Percentiles rank a stretch among this genome's conserved stretches.
Evolutionary conservation across 2,888 invertebrate genomes (phyloP).

Genomic region (Netelia melanura): DNA sequence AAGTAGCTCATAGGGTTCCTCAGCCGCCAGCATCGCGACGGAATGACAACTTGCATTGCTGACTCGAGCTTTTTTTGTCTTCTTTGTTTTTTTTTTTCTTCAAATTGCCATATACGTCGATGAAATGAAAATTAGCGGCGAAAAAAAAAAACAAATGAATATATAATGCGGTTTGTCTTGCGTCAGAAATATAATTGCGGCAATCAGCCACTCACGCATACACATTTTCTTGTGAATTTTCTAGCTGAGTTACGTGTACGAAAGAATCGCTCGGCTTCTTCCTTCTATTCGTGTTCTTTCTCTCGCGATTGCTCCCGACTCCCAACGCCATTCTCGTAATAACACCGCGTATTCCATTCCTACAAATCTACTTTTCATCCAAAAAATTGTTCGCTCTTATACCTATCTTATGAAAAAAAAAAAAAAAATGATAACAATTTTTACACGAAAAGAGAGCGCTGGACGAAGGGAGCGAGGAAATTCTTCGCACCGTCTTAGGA

Average conservation of each 20-base stretch:
- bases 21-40: slow-evolving; percentile 41
- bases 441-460: not conserved
- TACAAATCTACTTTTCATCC: not conserved
- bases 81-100: slow-evolving; percentile 2
- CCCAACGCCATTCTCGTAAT: not conserved
- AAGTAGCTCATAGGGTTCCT: slow-evolving; percentile 17
- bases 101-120: not conserved
- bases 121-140: slow-evolving; percentile 54
- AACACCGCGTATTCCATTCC: not conserved
- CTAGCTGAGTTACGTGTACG: slow-evolving; percentile 17
- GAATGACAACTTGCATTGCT: slow-evolving; percentile 39
- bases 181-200: slow-evolving; percentile 57
- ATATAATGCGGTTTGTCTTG: slow-evolving; percentile 49
- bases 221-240: slow-evolving; percentile 27
- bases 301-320: not conserved
- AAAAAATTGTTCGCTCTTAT: too few relatives aligned
- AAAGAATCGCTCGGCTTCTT: not conserved
- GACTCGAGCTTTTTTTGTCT: slow-evolving; percentile 40
- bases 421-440: not conserved
- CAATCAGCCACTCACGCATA: slow-evolving; percentile 38
- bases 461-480: not conserved
- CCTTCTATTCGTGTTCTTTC: not conserved
- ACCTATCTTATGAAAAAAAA: not conserved
- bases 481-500: not conserved
- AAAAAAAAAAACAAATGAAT: slow-evolving; percentile 42